Percentiles rank a stretch among this genome's conserved stretches.
Conservation (phyloP, 2,888 invertebrate genomes). For the Meta bourneti region DNA sequence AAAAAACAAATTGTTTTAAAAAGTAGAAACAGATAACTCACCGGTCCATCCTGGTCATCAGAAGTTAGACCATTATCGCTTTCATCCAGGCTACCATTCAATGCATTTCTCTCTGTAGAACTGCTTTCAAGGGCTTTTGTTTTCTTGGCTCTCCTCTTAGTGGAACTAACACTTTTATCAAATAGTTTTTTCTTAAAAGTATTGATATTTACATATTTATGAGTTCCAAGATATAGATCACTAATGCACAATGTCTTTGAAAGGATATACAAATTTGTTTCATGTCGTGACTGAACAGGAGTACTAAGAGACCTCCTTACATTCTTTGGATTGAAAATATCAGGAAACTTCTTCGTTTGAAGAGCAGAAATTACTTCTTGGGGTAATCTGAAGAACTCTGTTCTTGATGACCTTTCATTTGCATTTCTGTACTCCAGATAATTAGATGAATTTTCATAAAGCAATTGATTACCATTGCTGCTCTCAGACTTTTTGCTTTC, state of each 20-base stretch:
- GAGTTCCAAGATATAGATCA: slow-evolving; percentile 46
- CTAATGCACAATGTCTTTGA: slow-evolving; percentile 57
- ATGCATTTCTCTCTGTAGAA: neutral
- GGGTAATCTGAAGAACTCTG: slow-evolving; percentile 11
- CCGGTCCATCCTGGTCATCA: slow-evolving; percentile 74
- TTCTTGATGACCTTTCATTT: slow-evolving; percentile 10
- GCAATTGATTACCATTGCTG: neutral
- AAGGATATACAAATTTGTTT: slow-evolving; percentile 1
- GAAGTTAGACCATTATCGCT: slow-evolving; percentile 68
- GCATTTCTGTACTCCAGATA: neutral
- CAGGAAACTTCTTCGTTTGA: neutral
- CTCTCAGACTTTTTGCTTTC: neutral
- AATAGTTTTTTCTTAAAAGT: slow-evolving; percentile 33
- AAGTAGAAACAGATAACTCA: slow-evolving; percentile 10
- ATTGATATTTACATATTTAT: slow-evolving; percentile 43
- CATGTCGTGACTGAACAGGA: slow-evolving; percentile 16
- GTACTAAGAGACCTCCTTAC: slow-evolving; percentile 41
- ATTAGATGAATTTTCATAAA: neutral
- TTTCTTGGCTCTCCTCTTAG: slow-evolving; percentile 40
- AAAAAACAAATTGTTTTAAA: no score
- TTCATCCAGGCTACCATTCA: slow-evolving; percentile 62
- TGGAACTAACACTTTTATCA: slow-evolving; percentile 10
- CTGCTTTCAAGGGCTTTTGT: neutral
- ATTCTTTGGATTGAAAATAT: neutral
- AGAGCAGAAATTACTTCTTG: slow-evolving; percentile 13